Evolutionary conservation across 2,113 vertebrate species (phyloP).

Genomic region (Labeo catla): DNA sequence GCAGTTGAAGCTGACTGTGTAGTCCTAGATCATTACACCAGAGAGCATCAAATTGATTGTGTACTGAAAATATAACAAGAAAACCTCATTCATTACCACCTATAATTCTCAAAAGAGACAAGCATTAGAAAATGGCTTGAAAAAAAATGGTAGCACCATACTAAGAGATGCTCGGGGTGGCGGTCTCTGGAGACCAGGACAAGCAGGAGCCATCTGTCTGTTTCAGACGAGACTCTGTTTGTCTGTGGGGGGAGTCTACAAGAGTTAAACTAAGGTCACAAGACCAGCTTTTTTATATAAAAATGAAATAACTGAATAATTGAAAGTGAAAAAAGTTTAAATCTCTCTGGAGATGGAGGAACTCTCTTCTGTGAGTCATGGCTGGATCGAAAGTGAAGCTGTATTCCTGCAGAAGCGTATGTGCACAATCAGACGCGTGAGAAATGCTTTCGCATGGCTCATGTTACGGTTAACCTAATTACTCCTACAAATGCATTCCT

Average conservation of each 20-base stretch:
- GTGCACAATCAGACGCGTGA: not conserved
- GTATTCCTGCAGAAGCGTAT: not conserved
- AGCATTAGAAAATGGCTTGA: not conserved
- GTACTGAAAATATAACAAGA: not conserved
- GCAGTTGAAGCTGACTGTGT: conserved; percentile 21
- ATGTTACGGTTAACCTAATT: not conserved
- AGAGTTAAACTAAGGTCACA: not conserved
- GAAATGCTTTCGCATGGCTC: conserved; percentile 5
- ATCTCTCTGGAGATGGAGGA: not conserved
- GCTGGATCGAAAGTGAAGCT: not conserved
- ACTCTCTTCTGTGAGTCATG: not conserved
- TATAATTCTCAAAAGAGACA: not conserved
- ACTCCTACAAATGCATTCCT: not conserved
- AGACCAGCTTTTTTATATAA: not conserved
- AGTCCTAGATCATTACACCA: not conserved
- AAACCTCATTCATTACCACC: not conserved
- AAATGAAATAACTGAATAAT: not conserved
- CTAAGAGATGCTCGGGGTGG: not conserved
- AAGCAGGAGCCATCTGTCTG: conserved; percentile 36
- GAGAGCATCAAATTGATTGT: not conserved
- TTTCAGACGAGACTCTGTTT: not conserved
- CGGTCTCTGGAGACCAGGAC: conserved; percentile 12
- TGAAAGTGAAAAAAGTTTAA: not conserved
- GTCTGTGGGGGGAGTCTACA: not conserved
- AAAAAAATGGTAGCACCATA: not conserved